Conservation (phyloP, 2,113 vertebrate species). For the Pyxicephalus adspersus region DNA sequence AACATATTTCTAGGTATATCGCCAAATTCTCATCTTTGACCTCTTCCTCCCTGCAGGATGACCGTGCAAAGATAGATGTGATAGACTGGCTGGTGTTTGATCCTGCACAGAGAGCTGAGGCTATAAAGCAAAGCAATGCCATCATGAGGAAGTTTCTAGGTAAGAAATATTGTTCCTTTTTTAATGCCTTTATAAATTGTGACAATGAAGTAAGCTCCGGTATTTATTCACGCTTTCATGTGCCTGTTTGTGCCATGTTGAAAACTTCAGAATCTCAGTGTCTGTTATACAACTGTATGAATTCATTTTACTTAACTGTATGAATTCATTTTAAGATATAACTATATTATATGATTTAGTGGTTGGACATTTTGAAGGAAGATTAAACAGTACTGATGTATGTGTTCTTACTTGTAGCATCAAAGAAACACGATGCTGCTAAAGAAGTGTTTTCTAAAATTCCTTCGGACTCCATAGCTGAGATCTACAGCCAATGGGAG, state of each 20-base stretch:
- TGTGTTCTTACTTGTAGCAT: slow-evolving; percentile 69
- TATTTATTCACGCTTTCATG: no score
- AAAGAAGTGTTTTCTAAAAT: slow-evolving; percentile 95
- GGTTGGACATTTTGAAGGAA: no score
- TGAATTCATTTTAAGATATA: no score
- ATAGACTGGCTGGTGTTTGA: slow-evolving; percentile 97
- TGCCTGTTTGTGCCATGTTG: no score
- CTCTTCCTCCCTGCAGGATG: slow-evolving; percentile 72
- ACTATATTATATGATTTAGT: no score
- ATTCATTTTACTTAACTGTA: no score
- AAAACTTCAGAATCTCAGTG: no score
- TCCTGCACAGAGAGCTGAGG: slow-evolving; percentile 89
- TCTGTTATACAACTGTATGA: no score
- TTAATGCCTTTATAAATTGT: no score
- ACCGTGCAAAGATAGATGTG: slow-evolving; percentile 89
- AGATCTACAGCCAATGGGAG: slow-evolving; percentile 91
- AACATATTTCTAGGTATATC: no score
- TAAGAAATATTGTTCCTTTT: slow-evolving; percentile 62
- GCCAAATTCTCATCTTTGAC: fast-evolving
- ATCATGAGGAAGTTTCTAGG: slow-evolving; percentile 98
- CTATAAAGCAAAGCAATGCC: slow-evolving; percentile 95
- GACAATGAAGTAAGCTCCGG: no score
- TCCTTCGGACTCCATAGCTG: slow-evolving; percentile 91
- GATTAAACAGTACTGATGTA: no score
- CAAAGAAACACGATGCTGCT: slow-evolving; percentile 93